Base-by-base conservation (phyloP, 2,888 invertebrate genomes). In the Gnatocerus cornutus region DNA sequence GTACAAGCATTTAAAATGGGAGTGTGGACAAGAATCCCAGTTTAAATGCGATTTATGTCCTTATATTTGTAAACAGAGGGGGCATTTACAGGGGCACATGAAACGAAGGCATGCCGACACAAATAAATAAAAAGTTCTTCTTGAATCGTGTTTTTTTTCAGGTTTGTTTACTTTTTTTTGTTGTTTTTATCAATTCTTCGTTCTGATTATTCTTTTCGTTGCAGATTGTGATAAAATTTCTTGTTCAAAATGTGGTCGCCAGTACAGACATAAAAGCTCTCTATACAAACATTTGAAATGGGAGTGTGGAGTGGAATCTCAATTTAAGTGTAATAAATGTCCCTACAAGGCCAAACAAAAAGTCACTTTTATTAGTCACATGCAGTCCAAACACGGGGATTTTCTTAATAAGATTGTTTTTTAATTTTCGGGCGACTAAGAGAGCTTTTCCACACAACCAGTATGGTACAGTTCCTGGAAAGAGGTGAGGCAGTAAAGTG, bases 251-350 rank as follows among this genome's bases (percentile, higher is more conserved):
- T 67, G 66, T 43, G 66, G 66, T 0, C 58, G 66, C n/a, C 27
- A 58, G 3, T 77, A 77, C 61, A 73, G 73, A 33, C 74, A 76
- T 46, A 73, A 73, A 56, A 74, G 73, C 12, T 75, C 77, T 7
- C 48, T 77, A n/a, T 73, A 74, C 45, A 71, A 74, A 27, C 77
- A 77, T 41, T 59, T 64, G 50, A 75, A 74, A 21, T 74, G 73
- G 53, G 77, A 77, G 29, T 77, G 77, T 30, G 77, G 77, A 3
- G 73, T 75, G 45, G 74, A 74, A 16, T 73, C 74, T 0, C 71
- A 72, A 13, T 77, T 77, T 53, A 61, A 67, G 14, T 77, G 77
- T 41, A 67, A 39, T 12, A 69, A 71, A 21, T 76, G 76, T 41
- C 56, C 69, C 8, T 73, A 75, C 27, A 66, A 48, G 10, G 68